phyloP scores from a whole-genome alignment of 2,113 vertebrate genomes.

The Tychaedon coryphoeus region DNA sequence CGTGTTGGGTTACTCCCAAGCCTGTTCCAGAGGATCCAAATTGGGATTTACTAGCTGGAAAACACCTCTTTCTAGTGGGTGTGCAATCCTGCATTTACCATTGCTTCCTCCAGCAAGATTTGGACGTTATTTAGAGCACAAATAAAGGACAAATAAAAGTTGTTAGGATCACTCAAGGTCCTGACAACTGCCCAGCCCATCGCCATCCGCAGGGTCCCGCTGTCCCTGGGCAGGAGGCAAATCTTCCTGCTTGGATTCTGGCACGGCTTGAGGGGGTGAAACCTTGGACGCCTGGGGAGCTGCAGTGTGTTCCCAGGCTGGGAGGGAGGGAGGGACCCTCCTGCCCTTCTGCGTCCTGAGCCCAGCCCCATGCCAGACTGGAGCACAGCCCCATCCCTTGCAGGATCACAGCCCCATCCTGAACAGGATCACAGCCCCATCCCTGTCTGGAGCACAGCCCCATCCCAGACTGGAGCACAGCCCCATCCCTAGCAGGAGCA shows the following conservation, averaged over 20 bases:
- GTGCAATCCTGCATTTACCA: not conserved
- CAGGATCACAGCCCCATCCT: not conserved
- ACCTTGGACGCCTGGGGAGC: not conserved
- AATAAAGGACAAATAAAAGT: not conserved
- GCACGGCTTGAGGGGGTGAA: not conserved
- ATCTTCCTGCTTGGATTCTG: not conserved
- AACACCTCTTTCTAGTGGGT: not conserved
- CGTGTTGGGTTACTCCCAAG: not conserved
- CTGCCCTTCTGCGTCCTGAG: not conserved
- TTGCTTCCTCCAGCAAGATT: not conserved
- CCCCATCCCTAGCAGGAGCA: too few species aligned
- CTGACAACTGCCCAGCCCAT: not conserved
- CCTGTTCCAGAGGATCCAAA: not conserved
- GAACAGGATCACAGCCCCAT: not conserved
- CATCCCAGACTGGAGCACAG: not conserved
- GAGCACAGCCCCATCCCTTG: not conserved
- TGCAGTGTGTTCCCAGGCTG: not conserved
- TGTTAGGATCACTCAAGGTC: not conserved
- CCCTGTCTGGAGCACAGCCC: not conserved
- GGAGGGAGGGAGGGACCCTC: not conserved
- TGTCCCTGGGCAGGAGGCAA: not conserved
- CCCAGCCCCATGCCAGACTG: too few species aligned
- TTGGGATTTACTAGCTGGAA: not conserved
- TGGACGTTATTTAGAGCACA: not conserved
- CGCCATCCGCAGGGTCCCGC: accelerated